A percentile compares a stretch with the other conserved stretches of the same genome.
Conservation (phyloP, 2,888 invertebrate genomes). For the Ophioninae sp. region DNA sequence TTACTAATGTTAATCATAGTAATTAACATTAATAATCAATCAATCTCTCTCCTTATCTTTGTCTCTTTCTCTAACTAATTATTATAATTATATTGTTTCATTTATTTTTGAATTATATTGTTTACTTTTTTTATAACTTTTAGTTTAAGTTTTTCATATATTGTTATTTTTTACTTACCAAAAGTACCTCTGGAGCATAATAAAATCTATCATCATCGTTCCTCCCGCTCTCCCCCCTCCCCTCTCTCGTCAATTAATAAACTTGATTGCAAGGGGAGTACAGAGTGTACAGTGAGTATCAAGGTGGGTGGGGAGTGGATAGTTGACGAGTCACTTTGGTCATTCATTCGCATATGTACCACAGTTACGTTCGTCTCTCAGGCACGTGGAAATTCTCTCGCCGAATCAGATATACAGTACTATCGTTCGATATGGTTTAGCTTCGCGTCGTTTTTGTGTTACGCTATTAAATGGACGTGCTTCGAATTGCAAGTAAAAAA, state of each 20-base stretch:
- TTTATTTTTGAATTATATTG: too few species aligned
- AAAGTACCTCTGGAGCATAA: too few species aligned
- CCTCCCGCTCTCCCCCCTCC: neutral
- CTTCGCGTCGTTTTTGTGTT: neutral
- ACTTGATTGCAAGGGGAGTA: conserved; percentile 4
- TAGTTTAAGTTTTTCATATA: too few species aligned
- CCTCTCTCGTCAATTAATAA: conserved; percentile 1
- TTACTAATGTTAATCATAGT: too few species aligned
- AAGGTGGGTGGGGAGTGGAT: conserved; percentile 46
- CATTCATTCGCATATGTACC: conserved; percentile 44
- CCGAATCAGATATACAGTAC: neutral
- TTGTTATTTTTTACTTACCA: too few species aligned
- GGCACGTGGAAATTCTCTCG: conserved; percentile 32
- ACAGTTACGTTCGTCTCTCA: conserved; percentile 50
- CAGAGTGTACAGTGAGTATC: neutral
- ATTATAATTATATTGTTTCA: too few species aligned
- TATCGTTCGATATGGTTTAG: neutral
- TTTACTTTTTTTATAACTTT: too few species aligned
- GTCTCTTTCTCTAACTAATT: too few species aligned
- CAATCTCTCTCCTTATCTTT: too few species aligned
- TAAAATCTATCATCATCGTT: neutral
- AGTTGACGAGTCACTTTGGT: conserved; percentile 53
- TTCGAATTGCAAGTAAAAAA: neutral
- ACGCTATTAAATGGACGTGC: neutral
- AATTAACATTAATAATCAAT: too few species aligned